Base-by-base conservation (phyloP, 2,797 vertebrate genomes). In the Meriones psammophilus region DNA sequence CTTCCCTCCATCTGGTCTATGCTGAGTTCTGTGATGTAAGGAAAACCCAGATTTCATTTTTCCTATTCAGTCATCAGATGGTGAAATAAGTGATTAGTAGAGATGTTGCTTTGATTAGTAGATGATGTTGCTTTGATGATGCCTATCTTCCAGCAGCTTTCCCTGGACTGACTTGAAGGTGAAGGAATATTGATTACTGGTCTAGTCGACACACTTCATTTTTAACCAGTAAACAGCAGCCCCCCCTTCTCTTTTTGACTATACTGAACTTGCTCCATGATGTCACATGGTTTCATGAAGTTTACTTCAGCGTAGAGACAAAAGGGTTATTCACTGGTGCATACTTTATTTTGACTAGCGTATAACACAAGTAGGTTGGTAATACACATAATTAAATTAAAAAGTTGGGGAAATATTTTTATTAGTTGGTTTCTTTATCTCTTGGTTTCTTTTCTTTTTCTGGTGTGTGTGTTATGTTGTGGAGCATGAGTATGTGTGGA, bases 381-480 rank as follows among this genome's bases (percentile, higher is more conserved):
- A 79, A 88, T 87, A 83, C 15, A 88, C 50, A 58, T 60, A 74
- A 77, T 66, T 93, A 28, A 5, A 33, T 68, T 68, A 84, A 92
- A 73, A 26, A 42, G 5, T 79, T 71, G 83, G 46, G 62, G n/a
- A 89, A 74, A 76, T 24, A 18, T 50, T 87, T 96, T 92, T 88
- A 78, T 73, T 66, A 71, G 22, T 76, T 50, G 50, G 50, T 50
- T 50, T 50, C 50, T 10, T 50, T 50, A 50, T 50, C 18, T 88
- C 54, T 46, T 46, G 39, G 71, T 92, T 95, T 96, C 33, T 73
- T 83, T 30, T 30, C 15, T 33, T 86, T 69, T 36, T 42, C 60
- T 20, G 39, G 18, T 50, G 30, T 85, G 62, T 17, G 58, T 83
- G 22, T 83, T 50, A 50, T 50, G 50, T 8, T 71, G 33, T 71